Evolutionary conservation across 2,888 invertebrate genomes (phyloP).

Genomic region (Himalopsyche kuldschensis): DNA sequence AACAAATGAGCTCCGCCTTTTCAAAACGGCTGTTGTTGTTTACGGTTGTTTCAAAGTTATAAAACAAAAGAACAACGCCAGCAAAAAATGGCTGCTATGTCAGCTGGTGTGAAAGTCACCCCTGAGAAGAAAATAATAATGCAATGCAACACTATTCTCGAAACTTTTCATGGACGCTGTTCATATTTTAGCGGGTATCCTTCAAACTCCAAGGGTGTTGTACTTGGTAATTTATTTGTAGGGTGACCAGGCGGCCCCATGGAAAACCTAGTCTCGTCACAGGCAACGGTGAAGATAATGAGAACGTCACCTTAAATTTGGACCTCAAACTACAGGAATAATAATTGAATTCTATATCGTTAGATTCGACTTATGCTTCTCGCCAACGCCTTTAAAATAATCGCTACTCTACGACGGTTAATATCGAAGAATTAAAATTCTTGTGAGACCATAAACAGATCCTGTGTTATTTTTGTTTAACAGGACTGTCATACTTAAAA

Average conservation of each 20-base stretch:
- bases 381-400: too few relatives aligned
- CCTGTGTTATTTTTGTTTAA: too few relatives aligned
- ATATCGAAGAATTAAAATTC: too few relatives aligned
- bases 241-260: not conserved
- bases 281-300: too few relatives aligned
- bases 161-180: not conserved
- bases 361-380: too few relatives aligned
- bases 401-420: too few relatives aligned
- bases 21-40: not conserved
- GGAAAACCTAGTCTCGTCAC: too few relatives aligned
- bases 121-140: not conserved
- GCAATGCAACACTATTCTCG: not conserved
- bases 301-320: too few relatives aligned
- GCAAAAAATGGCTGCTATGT: not conserved
- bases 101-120: not conserved
- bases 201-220: not conserved
- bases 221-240: not conserved
- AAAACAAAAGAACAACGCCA: not conserved
- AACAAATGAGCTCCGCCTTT: not conserved
- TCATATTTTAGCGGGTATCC: not conserved
- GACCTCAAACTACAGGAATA: too few relatives aligned
- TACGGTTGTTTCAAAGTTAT: not conserved
- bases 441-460: too few relatives aligned
- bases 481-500: too few relatives aligned
- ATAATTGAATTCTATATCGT: too few relatives aligned